Evolutionary conservation across 2,113 vertebrate species (phyloP), one percentile per base, ranked within the genome.

Genomic region (Malurus alboscapulatus): DNA sequence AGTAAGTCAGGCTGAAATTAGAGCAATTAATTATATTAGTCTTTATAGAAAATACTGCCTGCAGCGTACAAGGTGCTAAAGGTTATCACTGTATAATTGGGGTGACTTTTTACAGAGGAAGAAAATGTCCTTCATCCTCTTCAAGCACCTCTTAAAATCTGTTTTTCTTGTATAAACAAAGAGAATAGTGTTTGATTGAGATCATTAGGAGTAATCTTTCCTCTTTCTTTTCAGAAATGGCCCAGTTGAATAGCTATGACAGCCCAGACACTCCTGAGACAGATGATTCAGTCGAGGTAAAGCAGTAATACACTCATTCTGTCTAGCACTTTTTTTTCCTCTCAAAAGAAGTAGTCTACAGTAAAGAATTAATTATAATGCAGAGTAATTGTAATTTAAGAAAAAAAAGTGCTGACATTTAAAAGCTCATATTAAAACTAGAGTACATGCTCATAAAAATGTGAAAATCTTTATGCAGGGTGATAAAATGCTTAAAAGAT

Each of bases 201-300:
- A 95, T 94, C 62, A 92, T 94, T 96, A 94, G 77, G 63, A 88
- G 55, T 94, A 96, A 78, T 96, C 91, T 92, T 96, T 80, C 65
- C 92, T 80, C 93, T 91, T 94, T 92, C 83, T 95, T 87, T 97
- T 83, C 91, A 99, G 99, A 99, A 99, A 99, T 99, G 98, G 98
- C 98, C 98, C 99, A 99, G 95, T 96, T 99, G 98, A 99, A 98
- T 98, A 99, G 98, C 96, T 99, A 98, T 93, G 99, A 99, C 97
- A 99, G 99, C 85, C 98, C 98, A 91, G 98, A 99, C 77, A 99
- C 98, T 53, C 98, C 99, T 5, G 99, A 99, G 96, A 99, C 98
- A 14, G 99, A 99, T 68, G 99, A 99, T 89, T 98, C 98, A 22
- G 96, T 98, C 2, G 99, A 99, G 54, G 99, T 99, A 97, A 98